Evolutionary conservation across 2,888 invertebrate genomes (phyloP).

Genomic region (Hydrotaea cyrtoneurina): DNA sequence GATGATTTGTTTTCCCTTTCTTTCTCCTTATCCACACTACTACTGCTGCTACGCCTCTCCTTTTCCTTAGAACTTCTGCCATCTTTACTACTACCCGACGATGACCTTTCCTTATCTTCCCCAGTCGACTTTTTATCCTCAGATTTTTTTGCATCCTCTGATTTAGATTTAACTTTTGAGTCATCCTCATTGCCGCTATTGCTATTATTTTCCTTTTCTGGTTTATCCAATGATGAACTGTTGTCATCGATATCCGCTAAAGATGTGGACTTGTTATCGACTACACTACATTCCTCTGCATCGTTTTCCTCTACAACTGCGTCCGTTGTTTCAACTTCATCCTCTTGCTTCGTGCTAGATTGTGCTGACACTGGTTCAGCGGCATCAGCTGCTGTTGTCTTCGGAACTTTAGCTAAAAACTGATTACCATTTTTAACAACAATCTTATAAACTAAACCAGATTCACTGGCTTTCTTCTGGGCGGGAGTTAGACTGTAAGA

Average conservation of each 20-base stretch:
- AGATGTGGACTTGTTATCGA: slow-evolving; percentile 7
- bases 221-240: slow-evolving; percentile 61
- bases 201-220: slow-evolving; percentile 75
- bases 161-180: slow-evolving; percentile 74
- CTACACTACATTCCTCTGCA: slow-evolving; percentile 37
- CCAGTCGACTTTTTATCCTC: slow-evolving; percentile 64
- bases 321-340: slow-evolving; percentile 51
- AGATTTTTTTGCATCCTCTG: slow-evolving; percentile 70
- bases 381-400: slow-evolving; percentile 58
- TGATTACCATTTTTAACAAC: slow-evolving; percentile 88
- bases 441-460: slow-evolving; percentile 83
- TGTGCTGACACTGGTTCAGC: slow-evolving; percentile 44
- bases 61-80: slow-evolving; percentile 70
- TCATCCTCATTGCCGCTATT: slow-evolving; percentile 74
- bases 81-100: slow-evolving; percentile 63
- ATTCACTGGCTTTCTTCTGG: slow-evolving; percentile 75
- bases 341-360: slow-evolving; percentile 34
- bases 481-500: slow-evolving; percentile 71
- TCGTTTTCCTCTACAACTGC: slow-evolving; percentile 50
- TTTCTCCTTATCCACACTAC: slow-evolving; percentile 71
- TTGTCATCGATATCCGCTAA: slow-evolving; percentile 54
- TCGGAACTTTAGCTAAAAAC: slow-evolving; percentile 81
- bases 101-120: slow-evolving; percentile 70
- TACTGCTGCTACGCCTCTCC: slow-evolving; percentile 60
- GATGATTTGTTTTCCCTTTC: slow-evolving; percentile 77